phyloP scores from a whole-genome alignment of 2,888 invertebrate species.

The Cephus pulcher region DNA sequence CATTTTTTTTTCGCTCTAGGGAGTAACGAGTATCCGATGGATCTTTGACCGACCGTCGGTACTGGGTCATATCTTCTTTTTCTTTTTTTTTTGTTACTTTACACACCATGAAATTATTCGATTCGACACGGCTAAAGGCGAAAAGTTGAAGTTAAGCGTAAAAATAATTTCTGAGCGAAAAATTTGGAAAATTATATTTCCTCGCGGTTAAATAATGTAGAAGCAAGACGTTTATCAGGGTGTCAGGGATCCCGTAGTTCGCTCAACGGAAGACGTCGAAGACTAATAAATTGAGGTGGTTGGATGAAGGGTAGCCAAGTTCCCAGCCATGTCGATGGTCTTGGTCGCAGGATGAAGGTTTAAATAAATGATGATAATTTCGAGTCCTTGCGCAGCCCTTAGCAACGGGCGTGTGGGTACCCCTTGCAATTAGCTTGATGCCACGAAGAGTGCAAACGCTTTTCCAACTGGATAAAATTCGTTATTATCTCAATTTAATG shows the following conservation, averaged over 20 bases:
- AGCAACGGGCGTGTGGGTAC: constrained; percentile 23
- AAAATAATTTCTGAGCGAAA: background rate
- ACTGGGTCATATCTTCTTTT: background rate
- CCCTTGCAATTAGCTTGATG: constrained; percentile 39
- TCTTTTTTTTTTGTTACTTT: background rate
- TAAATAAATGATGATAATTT: background rate
- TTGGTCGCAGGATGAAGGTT: background rate
- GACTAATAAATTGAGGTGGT: constrained; percentile 37
- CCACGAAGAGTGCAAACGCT: background rate
- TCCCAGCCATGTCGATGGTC: background rate
- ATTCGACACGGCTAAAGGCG: background rate
- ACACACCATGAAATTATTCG: background rate
- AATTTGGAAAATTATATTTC: background rate
- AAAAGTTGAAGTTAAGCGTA: background rate
- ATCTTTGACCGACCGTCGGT: background rate
- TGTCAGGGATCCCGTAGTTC: background rate
- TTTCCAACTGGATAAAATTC: constrained; percentile 36
- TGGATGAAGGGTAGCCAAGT: no score
- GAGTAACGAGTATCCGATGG: background rate
- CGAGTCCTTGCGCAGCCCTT: background rate
- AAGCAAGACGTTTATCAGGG: background rate
- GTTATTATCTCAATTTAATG: constrained; percentile 32
- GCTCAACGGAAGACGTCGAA: constrained; percentile 19
- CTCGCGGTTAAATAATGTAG: background rate
- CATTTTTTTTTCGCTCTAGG: background rate